A percentile compares a stretch with the other conserved stretches of the same genome.
Evolutionary conservation across 2,888 invertebrate species (phyloP).

Genomic region (Nipponacmea schrenckii): DNA sequence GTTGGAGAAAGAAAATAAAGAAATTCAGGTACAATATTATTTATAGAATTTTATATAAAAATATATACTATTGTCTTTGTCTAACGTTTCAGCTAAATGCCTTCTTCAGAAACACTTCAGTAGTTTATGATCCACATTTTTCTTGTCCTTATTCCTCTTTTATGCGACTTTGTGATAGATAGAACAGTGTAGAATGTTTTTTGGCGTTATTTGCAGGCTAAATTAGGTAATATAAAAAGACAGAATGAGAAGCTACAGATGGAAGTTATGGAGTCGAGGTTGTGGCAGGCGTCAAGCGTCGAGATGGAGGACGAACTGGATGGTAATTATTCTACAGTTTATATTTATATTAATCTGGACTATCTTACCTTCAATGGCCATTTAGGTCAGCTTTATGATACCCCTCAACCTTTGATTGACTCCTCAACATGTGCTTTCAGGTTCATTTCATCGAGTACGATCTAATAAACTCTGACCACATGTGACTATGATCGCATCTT

Average conservation of each 20-base stretch:
- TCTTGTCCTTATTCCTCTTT: background rate
- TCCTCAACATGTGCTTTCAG: no score
- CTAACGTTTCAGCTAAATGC: no score
- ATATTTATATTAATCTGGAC: no score
- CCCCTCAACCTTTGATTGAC: no score
- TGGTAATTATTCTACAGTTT: slow-evolving; percentile 31
- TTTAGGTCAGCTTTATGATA: no score
- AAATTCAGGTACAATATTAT: slow-evolving; percentile 74
- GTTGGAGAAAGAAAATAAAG: slow-evolving; percentile 87
- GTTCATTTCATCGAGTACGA: no score
- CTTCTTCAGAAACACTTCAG: no score
- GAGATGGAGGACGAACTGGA: slow-evolving; percentile 69
- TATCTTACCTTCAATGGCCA: no score
- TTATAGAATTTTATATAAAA: slow-evolving; percentile 10
- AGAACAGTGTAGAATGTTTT: background rate
- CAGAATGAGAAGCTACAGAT: slow-evolving; percentile 81
- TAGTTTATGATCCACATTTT: no score
- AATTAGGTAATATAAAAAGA: slow-evolving; percentile 56
- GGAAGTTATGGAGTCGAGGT: slow-evolving; percentile 83
- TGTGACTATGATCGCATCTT: no score
- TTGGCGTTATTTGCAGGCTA: slow-evolving; percentile 42
- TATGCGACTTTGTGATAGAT: background rate
- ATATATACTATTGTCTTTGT: no score
- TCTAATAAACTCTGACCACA: no score
- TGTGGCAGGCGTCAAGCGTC: slow-evolving; percentile 61